phyloP scores from a whole-genome alignment of 2,797 vertebrate genomes.

The Chloroceryle amazona region DNA sequence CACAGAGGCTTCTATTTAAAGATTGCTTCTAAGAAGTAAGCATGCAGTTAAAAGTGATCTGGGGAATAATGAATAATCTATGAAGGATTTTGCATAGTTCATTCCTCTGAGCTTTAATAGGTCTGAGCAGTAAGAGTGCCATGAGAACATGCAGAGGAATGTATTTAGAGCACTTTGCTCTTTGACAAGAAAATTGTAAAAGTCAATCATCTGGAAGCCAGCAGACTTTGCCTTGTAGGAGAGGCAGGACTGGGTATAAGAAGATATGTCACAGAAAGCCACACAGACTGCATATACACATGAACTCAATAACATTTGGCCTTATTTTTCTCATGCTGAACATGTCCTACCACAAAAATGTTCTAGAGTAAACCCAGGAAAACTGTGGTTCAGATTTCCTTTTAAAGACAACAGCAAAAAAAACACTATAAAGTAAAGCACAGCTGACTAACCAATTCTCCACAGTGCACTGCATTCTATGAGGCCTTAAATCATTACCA shows the following conservation, averaged over 20 bases:
- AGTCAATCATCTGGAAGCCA: background rate
- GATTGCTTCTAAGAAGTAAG: background rate
- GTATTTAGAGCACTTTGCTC: background rate
- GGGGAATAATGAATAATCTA: background rate
- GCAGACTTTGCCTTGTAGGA: background rate
- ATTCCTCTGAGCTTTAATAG: background rate
- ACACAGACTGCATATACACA: rapidly evolving
- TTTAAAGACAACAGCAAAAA: background rate
- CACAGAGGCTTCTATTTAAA: background rate
- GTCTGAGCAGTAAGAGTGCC: background rate
- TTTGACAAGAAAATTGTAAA: background rate
- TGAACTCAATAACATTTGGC: rapidly evolving
- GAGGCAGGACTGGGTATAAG: background rate
- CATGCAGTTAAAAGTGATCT: background rate
- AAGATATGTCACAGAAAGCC: background rate
- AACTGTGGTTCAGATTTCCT: background rate
- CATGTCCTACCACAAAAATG: rapidly evolving
- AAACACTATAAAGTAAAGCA: background rate
- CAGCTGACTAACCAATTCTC: background rate
- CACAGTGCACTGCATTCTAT: background rate
- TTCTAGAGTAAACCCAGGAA: background rate
- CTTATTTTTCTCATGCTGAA: background rate
- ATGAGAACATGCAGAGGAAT: rapidly evolving
- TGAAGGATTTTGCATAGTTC: background rate
- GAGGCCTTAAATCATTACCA: background rate